phyloP scores from a whole-genome alignment of 2,797 vertebrate genomes.

The Falco novaeseelandiae region DNA sequence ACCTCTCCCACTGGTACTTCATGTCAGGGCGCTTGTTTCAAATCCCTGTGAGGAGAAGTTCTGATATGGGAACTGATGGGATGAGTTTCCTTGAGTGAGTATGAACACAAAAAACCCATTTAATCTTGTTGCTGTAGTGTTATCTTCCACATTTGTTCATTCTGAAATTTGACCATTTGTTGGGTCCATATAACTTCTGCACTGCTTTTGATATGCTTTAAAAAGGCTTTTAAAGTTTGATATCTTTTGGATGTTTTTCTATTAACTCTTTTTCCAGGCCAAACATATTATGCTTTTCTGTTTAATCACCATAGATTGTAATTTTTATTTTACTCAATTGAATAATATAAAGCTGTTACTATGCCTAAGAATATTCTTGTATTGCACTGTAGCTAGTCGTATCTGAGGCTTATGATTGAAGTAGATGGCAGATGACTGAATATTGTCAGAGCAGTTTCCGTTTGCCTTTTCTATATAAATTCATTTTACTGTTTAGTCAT shows the following conservation, averaged over 20 bases:
- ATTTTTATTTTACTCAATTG: not conserved
- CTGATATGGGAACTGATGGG: not conserved
- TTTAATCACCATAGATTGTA: not conserved
- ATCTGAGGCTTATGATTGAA: not conserved
- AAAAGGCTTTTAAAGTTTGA: not conserved
- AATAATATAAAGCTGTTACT: not conserved
- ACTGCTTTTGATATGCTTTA: not conserved
- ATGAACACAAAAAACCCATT: not conserved
- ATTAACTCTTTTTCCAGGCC: not conserved
- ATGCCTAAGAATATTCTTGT: not conserved
- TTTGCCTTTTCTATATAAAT: not conserved
- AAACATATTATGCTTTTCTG: not conserved
- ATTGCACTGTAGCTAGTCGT: not conserved
- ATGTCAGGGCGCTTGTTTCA: not conserved
- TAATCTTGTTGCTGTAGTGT: not conserved
- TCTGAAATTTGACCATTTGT: not conserved
- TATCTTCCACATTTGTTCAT: not conserved
- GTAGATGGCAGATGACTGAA: not conserved
- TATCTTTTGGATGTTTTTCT: not conserved
- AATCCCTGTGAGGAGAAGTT: not conserved
- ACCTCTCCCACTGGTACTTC: not conserved
- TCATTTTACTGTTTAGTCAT: not conserved
- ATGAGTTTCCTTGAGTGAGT: not conserved
- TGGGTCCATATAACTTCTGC: not conserved
- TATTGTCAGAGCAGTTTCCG: not conserved